Evolutionary conservation across 2,888 invertebrate genomes (phyloP).

Genomic region (Scrobipalpa costella): DNA sequence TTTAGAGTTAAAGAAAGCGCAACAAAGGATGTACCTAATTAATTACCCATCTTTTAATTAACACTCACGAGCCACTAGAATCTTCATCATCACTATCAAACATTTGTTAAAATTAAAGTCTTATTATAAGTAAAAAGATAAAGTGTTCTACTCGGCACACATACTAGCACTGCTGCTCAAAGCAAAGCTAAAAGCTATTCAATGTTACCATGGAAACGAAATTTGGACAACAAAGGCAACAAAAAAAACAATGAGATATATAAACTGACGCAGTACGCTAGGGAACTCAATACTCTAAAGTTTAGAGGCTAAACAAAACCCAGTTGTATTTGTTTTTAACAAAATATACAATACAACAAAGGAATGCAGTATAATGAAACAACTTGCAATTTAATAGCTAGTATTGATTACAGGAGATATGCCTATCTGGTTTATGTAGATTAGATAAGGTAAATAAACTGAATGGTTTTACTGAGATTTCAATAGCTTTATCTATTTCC

Average conservation of each 20-base stretch:
- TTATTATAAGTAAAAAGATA: not conserved
- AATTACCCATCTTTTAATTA: constrained; percentile 25
- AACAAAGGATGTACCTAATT: constrained; percentile 29
- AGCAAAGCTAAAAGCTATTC: constrained; percentile 71
- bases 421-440: constrained; percentile 9
- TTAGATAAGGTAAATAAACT: constrained; percentile 21
- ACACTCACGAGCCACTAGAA: constrained; percentile 36
- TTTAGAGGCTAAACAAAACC: not conserved
- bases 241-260: constrained; percentile 1
- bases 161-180: constrained; percentile 37
- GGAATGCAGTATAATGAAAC: not conserved
- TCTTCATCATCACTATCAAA: constrained; percentile 38
- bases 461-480: not conserved
- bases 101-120: constrained; percentile 19
- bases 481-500: not conserved
- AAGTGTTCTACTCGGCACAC: not conserved
- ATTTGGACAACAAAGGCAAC: constrained; percentile 29
- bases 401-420: not conserved
- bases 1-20: constrained; percentile 34
- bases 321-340: not conserved
- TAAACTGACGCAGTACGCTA: too few relatives aligned
- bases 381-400: not conserved
- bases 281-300: not conserved
- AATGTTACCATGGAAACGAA: constrained; percentile 69
- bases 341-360: not conserved